Base-by-base conservation (phyloP, 2,113 vertebrate genomes). In the Phoxinus phoxinus region DNA sequence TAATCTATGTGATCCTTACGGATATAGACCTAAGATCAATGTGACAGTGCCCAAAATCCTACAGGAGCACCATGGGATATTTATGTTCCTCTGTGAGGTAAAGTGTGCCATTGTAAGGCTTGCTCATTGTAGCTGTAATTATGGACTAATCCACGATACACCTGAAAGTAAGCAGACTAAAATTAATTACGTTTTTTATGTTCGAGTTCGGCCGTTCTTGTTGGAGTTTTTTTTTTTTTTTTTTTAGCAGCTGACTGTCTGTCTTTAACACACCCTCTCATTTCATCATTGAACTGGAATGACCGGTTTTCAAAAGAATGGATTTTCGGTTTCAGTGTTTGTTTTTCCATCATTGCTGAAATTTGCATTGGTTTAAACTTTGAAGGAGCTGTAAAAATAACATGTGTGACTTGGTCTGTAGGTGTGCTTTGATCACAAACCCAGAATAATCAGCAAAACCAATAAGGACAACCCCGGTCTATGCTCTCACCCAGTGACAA, bases 391-490 rank as follows among this genome's bases (percentile, higher is more conserved):
- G 37, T 73, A 6, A 59, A 67, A 35, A 84, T 58, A 79, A 89
- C 37, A 13, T 73, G 32, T 85, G 65, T 89, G 87, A 59, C 72
- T 32, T 86, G 63, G 48, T 88, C 32, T 87, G 19, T 91, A 99
- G 98, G 97, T 97, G 91, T 99, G 98, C 94, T 99, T 99, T 94
- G 98, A 99, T 93, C 97, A 99, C 94, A 99, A 99, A 90, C 98
- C 98, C 85, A 95, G 98, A 95, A 99, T 98, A 92, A 99, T 99
- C 95, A 98, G 97, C 95, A 99, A 98, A 94, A 96, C 95, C 91
- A 98, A 96, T 93, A 98, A 97, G 92, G 97, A 98, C 89, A 95
- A 96, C 83, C 94, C 96, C 13, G 93, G 94, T 32, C 93, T 95
- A 78, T 99, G 98, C 94, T 98, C 97, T 91, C 97, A 99, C 87